Base-by-base conservation (phyloP, 2,888 invertebrate species). In the Dione vanillae region DNA sequence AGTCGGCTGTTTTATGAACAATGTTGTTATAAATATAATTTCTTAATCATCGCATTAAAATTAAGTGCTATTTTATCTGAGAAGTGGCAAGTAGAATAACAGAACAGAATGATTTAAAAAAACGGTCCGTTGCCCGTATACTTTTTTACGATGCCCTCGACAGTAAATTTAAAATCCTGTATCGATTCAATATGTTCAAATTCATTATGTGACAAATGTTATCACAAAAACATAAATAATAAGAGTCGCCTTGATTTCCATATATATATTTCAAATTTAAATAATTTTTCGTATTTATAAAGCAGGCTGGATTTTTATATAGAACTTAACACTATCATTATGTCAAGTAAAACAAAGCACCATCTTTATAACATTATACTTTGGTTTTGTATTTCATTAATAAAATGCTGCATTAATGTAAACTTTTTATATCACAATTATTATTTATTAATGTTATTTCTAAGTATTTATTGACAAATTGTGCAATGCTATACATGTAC, bases 391-490 rank as follows among this genome's bases (percentile, higher is more conserved):
- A 72, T 71, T 65, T 69, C 74, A 72, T 73, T 68, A 66, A 58
- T 74, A 52, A 73, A 78, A 84, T 83, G 84, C 85, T 85, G 86
- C 85, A 83, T 78, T 77, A 83, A 37, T 54, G 37, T 54, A 84
- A 85, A 87, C 83, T 84, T 87, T 89, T 88, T 89, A 87, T 88
- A 89, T 85, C 45, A 40, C 56, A 65, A 27, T 27, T 27, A 27
- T 27, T 27, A 27, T 27, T 40, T 54, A 84, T 85, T 77, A 85
- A 83, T 85, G 84, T 82, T 43, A 61, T 61, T 43, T 61, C n/a
- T 78, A 82, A 84, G 83, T 82, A 81, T 84, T 85, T 83, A 83
- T 89, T 88, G 80, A 81, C 78, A 81, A 85, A 81, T 72, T 75
- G 82, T 85, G 84, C 83, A 84, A 66, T 83, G 82, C 79, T 79